Evolutionary conservation across 1,140 invertebrate species (phyloP).

Genomic region (Trichonephila clavata): DNA sequence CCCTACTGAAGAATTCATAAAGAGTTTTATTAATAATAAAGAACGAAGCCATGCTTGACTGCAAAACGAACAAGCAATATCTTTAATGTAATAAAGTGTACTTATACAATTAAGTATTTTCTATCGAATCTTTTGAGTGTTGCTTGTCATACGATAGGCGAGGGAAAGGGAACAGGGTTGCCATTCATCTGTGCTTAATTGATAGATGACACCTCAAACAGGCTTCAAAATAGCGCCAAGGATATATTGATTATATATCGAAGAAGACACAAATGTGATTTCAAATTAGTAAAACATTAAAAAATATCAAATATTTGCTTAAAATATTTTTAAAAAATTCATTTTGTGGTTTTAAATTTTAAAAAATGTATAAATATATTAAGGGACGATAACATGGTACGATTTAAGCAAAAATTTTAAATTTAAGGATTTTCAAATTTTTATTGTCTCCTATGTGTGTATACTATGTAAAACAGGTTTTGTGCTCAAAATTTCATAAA

Average conservation of each 20-base stretch:
- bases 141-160: conserved; percentile 10
- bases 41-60: not conserved
- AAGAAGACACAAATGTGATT: not conserved
- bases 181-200: conserved; percentile 9
- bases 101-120: conserved; percentile 58
- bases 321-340: no score
- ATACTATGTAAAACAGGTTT: no score
- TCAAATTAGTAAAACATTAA: no score
- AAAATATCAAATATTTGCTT: no score
- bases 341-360: no score
- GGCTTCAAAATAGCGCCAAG: not conserved
- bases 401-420: no score
- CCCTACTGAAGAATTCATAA: conserved; percentile 57
- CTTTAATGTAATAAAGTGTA: conserved; percentile 68
- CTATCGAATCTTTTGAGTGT: conserved; percentile 42
- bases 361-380: no score
- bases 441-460: no score
- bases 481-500: no score
- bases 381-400: no score
- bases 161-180: conserved; percentile 45
- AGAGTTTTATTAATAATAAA: conserved; percentile 51
- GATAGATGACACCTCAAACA: conserved; percentile 11
- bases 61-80: conserved; percentile 64
- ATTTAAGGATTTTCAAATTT: no score
- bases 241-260: not conserved